These are phyloP conservation scores for Chamaea fasciata DNA, from an alignment of 2,113 vertebrate genomes.

Conservation along the genomic window DNA sequence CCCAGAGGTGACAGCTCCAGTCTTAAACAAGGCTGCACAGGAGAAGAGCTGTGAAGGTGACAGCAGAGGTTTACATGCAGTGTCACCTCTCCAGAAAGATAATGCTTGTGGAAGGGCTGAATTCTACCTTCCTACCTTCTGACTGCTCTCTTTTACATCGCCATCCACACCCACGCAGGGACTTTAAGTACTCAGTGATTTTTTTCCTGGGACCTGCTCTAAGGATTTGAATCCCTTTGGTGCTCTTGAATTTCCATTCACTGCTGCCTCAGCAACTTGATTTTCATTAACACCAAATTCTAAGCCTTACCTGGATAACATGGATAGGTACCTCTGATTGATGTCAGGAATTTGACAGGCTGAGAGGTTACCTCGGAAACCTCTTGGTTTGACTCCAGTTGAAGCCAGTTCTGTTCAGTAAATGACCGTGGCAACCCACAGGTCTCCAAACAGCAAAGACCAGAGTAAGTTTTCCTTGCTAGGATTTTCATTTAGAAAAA, in stretches of 20 bases:
- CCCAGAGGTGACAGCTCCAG: neutral
- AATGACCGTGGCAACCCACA: neutral
- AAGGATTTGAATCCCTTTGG: neutral
- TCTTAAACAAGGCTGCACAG: neutral
- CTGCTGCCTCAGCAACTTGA: neutral
- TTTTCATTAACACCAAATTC: neutral
- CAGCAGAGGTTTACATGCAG: neutral
- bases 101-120: neutral
- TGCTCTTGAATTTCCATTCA: neutral
- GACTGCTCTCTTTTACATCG: neutral
- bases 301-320: neutral
- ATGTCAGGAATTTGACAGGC: neutral
- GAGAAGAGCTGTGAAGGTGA: neutral
- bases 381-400: neutral
- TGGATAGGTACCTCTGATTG: accelerated
- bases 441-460: neutral
- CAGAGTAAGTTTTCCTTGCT: neutral
- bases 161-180: no score
- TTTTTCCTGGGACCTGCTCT: neutral
- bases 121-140: neutral
- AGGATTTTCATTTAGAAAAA: neutral
- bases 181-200: neutral
- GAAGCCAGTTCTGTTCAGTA: neutral
- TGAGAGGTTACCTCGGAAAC: neutral
- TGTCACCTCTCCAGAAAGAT: neutral